Evolutionary conservation across 2,797 vertebrate species (phyloP).

Genomic region (Platyrinchus mystaceus): DNA sequence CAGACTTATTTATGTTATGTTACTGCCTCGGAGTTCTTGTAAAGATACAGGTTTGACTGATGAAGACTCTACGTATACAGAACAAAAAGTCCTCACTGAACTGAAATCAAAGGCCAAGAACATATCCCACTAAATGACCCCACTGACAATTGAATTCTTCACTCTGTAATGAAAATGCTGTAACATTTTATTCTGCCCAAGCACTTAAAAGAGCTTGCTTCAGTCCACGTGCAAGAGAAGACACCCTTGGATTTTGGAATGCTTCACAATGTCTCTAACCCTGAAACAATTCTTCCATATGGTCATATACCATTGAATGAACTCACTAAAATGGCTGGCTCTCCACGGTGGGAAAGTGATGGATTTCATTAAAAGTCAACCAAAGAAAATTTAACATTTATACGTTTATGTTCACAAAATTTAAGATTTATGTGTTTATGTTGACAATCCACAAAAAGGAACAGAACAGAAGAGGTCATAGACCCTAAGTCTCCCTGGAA

Average conservation of each 20-base stretch:
- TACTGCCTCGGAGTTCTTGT: neutral
- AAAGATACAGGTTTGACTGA: neutral
- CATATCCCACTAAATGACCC: neutral
- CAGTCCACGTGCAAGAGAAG: neutral
- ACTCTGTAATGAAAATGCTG: too few relatives aligned
- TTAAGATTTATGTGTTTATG: neutral
- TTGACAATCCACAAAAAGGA: neutral
- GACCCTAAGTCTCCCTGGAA: neutral
- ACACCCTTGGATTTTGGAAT: neutral
- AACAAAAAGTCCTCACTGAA: neutral
- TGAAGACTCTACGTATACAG: neutral
- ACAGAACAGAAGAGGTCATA: neutral
- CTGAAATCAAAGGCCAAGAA: neutral
- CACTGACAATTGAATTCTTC: neutral
- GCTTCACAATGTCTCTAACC: neutral
- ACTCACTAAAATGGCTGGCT: neutral
- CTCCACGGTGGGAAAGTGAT: neutral
- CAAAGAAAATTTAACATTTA: neutral
- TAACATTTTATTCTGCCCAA: neutral
- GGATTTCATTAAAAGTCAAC: neutral
- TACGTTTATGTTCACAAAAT: neutral
- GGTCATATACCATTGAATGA: accelerated
- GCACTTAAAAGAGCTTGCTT: neutral
- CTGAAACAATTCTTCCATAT: neutral
- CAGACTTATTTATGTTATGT: neutral